Evolutionary conservation across 2,888 invertebrate genomes (phyloP).

Genomic region (Coelinius sp.): DNA sequence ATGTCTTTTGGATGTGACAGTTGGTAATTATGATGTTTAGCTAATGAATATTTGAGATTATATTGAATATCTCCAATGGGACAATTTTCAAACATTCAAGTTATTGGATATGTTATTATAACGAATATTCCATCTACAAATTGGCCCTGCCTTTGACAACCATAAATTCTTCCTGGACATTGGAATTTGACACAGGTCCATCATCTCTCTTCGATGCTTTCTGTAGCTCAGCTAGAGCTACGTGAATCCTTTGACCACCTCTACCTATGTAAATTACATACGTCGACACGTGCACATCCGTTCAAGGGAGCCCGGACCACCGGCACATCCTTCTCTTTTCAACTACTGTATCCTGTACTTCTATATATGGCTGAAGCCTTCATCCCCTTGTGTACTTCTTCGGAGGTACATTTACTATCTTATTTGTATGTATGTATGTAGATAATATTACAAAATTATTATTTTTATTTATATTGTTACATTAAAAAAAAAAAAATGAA

Average conservation of each 20-base stretch:
- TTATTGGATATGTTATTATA: background rate
- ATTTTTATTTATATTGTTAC: background rate
- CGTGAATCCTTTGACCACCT: constrained; percentile 66
- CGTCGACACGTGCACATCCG: constrained; percentile 46
- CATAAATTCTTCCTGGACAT: background rate
- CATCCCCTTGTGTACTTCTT: constrained; percentile 15
- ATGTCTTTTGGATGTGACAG: constrained; percentile 49
- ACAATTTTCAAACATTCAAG: background rate
- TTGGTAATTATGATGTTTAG: constrained; percentile 40
- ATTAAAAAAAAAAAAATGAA: background rate
- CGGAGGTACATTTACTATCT: background rate
- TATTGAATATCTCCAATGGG: background rate
- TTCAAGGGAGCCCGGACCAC: background rate
- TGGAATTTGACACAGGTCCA: constrained; percentile 1
- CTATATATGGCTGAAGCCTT: background rate
- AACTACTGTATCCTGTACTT: background rate
- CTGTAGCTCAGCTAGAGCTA: constrained; percentile 42
- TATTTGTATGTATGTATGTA: constrained; percentile 15
- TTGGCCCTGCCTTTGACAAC: background rate
- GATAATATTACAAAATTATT: constrained; percentile 4
- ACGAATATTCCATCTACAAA: background rate
- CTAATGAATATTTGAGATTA: background rate
- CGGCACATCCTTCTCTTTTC: constrained; percentile 2
- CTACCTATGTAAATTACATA: constrained; percentile 63
- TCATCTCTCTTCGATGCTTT: background rate